Evolutionary conservation across 2,888 invertebrate genomes (phyloP).

Genomic region (Apoda limacodes): DNA sequence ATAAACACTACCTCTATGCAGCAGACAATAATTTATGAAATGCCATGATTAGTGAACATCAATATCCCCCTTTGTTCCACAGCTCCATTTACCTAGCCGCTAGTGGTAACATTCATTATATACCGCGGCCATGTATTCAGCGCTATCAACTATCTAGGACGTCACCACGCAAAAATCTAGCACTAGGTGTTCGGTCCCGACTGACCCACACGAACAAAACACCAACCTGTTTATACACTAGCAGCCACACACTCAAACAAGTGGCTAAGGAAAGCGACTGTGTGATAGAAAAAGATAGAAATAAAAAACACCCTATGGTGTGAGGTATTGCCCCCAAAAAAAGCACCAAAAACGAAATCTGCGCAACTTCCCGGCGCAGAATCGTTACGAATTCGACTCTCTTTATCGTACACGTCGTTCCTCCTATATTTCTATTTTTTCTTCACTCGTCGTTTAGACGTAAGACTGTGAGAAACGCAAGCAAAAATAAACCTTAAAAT

Average conservation of each 20-base stretch:
- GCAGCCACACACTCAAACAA: constrained; percentile 27
- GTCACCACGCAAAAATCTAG: constrained; percentile 65
- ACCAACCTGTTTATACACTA: constrained; percentile 20
- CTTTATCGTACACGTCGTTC: constrained; percentile 66
- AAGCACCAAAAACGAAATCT: constrained; percentile 71
- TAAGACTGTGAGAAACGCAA: constrained; percentile 53
- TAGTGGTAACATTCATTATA: constrained; percentile 63
- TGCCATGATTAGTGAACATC: constrained; percentile 61
- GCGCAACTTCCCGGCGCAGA: constrained; percentile 72
- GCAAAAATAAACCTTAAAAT: constrained; percentile 24
- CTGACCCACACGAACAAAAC: constrained; percentile 24
- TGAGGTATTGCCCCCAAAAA: constrained; percentile 69
- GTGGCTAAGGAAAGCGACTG: constrained; percentile 43
- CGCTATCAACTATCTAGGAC: constrained; percentile 58
- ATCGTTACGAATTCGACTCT: constrained; percentile 70
- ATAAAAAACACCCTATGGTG: constrained; percentile 66
- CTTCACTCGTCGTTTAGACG: constrained; percentile 57
- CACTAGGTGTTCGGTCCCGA: constrained; percentile 56
- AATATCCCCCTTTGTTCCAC: constrained; percentile 53
- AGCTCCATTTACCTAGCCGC: constrained; percentile 50
- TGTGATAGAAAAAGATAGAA: constrained; percentile 63
- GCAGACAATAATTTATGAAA: constrained; percentile 28
- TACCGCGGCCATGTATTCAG: constrained; percentile 37
- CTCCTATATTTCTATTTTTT: constrained; percentile 71
- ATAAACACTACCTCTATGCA: too few species aligned